Evolutionary conservation across 2,113 vertebrate species (phyloP), one percentile per base, ranked within the genome.

Genomic region (Strix uralensis): DNA sequence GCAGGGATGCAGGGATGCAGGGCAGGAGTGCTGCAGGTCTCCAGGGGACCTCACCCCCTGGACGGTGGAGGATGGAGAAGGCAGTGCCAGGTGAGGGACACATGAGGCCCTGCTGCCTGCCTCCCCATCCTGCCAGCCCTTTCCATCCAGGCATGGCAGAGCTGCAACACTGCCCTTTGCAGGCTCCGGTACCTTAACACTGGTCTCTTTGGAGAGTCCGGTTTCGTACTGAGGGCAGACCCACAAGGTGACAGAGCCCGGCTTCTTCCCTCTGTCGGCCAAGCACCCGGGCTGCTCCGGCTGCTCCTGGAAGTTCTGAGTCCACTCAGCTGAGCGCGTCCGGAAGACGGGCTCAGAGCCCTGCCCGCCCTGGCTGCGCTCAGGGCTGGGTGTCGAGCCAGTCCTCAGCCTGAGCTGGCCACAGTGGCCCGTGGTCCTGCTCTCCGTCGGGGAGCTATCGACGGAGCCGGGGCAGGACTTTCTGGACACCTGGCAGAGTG

Each of bases 221-320:
- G 99, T 99, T 96, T 97, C 98, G 3, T 99, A 99, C 71, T 99
- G 98, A 26, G 99, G 99, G 90, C 98, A 98, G 44, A 99, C 98
- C 89, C 97, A 91, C 80, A 99, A 91, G 18, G 98, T 98, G 94
- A 98, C 96, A 40, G 98, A 98, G 65, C 98, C 98, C 9, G 34
- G 83, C 90, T 97, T 98, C 96, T 98, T 98, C 91, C 97, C 95
- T 75, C 46, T 81, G 32, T 82, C 94, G 40, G 32, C 89, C 91
- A 27, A 75, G 71, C 54, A 72, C 47, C 38, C 65, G 0, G 91
- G 77, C 71, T 95, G 94, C 69, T 98, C 96, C 5, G 94, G 96
- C 10, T 96, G 97, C 40, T 98, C 97, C 30, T 97, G 98, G 90
- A 98, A 98, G 83, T 94, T 97, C 19, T 97, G 98, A 91, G 98